Evolutionary conservation across 2,113 vertebrate genomes (phyloP).

Genomic region (Tetraodon nigroviridis): DNA sequence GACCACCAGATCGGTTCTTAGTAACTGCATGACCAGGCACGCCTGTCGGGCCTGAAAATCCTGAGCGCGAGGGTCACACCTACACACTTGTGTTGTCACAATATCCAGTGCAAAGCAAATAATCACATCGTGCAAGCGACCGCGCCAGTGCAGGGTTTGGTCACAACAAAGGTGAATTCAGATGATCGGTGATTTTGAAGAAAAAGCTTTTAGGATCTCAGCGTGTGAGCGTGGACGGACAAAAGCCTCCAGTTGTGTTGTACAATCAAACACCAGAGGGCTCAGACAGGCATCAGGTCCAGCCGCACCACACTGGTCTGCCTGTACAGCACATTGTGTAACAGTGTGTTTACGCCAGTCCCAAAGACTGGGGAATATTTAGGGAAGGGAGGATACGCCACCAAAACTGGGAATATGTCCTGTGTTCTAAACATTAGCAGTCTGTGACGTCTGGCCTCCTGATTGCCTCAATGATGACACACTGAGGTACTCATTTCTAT

Average conservation of each 20-base stretch:
- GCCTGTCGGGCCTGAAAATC: slow-evolving; percentile 27
- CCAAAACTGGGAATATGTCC: neutral
- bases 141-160: neutral
- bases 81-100: slow-evolving; percentile 33
- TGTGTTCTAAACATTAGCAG: slow-evolving; percentile 10
- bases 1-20: neutral
- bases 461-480: no score
- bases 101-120: neutral
- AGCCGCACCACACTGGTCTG: slow-evolving; percentile 11
- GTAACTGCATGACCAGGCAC: slow-evolving; percentile 7
- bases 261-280: slow-evolving; percentile 17
- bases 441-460: no score
- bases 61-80: slow-evolving; percentile 29
- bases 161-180: neutral
- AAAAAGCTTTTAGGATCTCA: no score
- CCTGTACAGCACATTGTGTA: slow-evolving; percentile 33
- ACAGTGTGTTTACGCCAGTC: slow-evolving; percentile 32
- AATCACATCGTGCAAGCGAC: neutral
- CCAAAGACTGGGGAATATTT: slow-evolving; percentile 25
- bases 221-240: no score
- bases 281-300: slow-evolving; percentile 8
- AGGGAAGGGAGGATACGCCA: slow-evolving; percentile 19
- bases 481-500: no score
- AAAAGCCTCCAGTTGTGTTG: slow-evolving; percentile 1
- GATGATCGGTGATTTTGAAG: neutral